Evolutionary conservation across 2,113 vertebrate genomes (phyloP).

Genomic region (Spermophilus dauricus): DNA sequence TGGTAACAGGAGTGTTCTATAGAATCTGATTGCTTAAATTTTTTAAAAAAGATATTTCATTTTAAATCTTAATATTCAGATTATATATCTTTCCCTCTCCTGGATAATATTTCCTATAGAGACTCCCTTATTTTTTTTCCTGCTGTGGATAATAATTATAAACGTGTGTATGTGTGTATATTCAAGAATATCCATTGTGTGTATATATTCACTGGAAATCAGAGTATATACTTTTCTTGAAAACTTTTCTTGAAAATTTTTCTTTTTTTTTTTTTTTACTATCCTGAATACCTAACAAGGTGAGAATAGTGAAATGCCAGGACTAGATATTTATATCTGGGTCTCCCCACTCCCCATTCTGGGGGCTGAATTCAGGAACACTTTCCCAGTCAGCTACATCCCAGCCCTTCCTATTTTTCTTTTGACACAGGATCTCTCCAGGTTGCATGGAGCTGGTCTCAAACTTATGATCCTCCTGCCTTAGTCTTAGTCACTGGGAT

Average conservation of each 20-base stretch:
- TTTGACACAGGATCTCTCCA: too few species aligned
- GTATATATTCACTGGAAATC: not conserved
- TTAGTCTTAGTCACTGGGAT: too few species aligned
- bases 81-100: constrained; percentile 27
- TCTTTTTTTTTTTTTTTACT: not conserved
- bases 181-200: not conserved
- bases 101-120: constrained; percentile 16
- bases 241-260: not conserved
- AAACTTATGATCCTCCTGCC: too few species aligned
- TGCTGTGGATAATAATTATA: not conserved
- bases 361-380: too few species aligned
- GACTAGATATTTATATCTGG: not conserved
- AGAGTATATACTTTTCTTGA: not conserved
- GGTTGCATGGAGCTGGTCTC: too few species aligned
- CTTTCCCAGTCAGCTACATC: too few species aligned
- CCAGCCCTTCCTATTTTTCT: too few species aligned
- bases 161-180: not conserved
- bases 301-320: not conserved
- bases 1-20: constrained; percentile 25
- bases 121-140: not conserved
- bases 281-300: not conserved
- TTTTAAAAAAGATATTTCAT: constrained; percentile 26
- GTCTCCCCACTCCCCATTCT: too few species aligned
- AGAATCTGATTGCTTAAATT: constrained; percentile 20
- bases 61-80: constrained; percentile 39